Conservation (phyloP, 2,113 vertebrate species). For the Cynopterus brachyotis region DNA sequence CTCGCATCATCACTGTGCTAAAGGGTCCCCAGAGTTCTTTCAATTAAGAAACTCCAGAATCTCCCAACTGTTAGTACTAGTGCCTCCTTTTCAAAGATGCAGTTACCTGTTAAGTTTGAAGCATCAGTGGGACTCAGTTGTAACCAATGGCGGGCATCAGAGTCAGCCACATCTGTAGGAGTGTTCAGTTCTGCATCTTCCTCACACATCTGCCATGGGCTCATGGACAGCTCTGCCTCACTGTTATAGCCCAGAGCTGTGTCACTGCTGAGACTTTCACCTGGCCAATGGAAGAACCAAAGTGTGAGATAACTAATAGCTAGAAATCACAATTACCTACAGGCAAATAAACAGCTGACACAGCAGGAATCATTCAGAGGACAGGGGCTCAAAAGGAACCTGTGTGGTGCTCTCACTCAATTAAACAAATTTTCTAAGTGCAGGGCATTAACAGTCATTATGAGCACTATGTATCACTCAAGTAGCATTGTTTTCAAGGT, state of each 20-base stretch:
- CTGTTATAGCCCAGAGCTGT: constrained; percentile 86
- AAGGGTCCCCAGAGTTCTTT: not conserved
- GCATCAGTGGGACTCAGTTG: constrained; percentile 91
- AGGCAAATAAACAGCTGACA: not conserved
- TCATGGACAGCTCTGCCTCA: constrained; percentile 86
- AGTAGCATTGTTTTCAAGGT: not conserved
- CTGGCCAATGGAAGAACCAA: constrained; percentile 75
- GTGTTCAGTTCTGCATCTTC: constrained; percentile 90
- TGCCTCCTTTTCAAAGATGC: not conserved
- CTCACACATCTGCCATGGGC: constrained; percentile 90
- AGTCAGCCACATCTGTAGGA: constrained; percentile 85
- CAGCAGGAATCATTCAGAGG: not conserved
- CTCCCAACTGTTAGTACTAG: not conserved
- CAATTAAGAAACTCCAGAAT: not conserved
- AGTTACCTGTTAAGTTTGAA: constrained; percentile 89
- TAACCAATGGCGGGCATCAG: constrained; percentile 88
- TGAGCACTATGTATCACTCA: not conserved
- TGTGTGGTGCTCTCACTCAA: not conserved
- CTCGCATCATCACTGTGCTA: not conserved
- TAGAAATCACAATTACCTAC: not conserved
- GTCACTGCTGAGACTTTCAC: constrained; percentile 94
- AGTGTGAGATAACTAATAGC: not conserved
- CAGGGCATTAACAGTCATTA: not conserved
- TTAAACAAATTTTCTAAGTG: not conserved
- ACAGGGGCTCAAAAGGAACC: not conserved